Conservation (phyloP, 2,113 vertebrate species). For the Saimiri boliviensis region DNA sequence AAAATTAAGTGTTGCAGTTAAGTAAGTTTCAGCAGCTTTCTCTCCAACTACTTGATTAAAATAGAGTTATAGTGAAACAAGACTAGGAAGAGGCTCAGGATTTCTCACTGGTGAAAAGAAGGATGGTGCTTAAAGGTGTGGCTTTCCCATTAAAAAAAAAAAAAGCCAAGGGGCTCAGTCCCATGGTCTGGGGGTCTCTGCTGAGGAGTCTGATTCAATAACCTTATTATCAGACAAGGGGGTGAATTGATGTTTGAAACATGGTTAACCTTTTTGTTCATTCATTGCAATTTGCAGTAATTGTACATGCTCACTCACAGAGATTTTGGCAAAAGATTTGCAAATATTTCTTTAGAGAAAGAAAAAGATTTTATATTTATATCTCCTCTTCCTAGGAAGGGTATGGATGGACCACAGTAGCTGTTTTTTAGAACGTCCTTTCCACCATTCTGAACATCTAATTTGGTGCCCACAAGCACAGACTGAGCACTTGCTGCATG, state of each 20-base stretch:
- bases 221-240: slow-evolving; percentile 28
- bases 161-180: background rate
- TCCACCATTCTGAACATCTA: background rate
- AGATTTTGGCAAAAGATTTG: slow-evolving; percentile 5
- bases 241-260: slow-evolving; percentile 42
- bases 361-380: background rate
- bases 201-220: slow-evolving; percentile 43
- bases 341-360: slow-evolving; percentile 40
- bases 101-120: slow-evolving; percentile 69
- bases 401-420: background rate
- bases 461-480: background rate
- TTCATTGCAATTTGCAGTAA: background rate
- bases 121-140: slow-evolving; percentile 51
- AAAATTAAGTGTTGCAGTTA: slow-evolving; percentile 71
- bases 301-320: background rate
- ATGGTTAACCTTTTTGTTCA: background rate
- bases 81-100: slow-evolving; percentile 71
- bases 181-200: slow-evolving; percentile 32
- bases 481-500: background rate
- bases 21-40: slow-evolving; percentile 65
- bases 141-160: slow-evolving; percentile 28
- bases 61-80: slow-evolving; percentile 66
- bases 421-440: slow-evolving; percentile 35
- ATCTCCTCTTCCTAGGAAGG: slow-evolving; percentile 1
- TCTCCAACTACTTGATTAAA: slow-evolving; percentile 77